Base-by-base conservation (phyloP, 2,888 invertebrate genomes). In the Drosophila nigricruria region DNA sequence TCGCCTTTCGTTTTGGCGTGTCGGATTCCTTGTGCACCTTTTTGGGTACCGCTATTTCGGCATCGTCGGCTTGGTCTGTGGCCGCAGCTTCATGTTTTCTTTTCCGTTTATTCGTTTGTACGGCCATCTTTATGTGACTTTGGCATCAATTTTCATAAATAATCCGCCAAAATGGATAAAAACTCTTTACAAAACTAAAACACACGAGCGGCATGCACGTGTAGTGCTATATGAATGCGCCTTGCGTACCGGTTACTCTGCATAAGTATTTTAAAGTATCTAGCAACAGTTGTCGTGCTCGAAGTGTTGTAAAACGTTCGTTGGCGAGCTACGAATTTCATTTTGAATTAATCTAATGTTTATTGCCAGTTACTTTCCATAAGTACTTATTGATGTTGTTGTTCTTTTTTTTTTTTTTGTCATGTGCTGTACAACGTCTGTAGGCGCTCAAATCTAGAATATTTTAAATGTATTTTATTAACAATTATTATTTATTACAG, bases 31-130 rank as follows among this genome's bases (percentile, higher is more conserved):
- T 91, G 1, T 76, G 25, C 2, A 85, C 58, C 61, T 91, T 91
- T 45, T 78, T 90, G 2, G 91, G 91, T 20, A 91, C 85, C 9
- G 57, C 89, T 34, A 60, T 43, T 59, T 88, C 87, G 2, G 77
- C 86, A 1, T 90, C 77, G 36, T 75, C 79, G 8, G 57, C 67
- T 27, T 74, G 75, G 1, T 76, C 73, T 6, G 25, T 30, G 0
- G 32, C 50, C 5, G 66, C 40, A 14, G 30, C 49, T 40, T 77
- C 81, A 25, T 90, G 89, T 62, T 90, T 91, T 52, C 92, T 80
- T 45, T 91, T 91, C 4, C 91, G 81, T 45, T 77, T 86, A 78
- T 91, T 91, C n/a, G 78, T 60, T 77, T 91, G 86, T 49, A 91
- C 78, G 5, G 92, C 92, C 91, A 91, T 91, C 42, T 78, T 80